Conservation (phyloP, 2,113 vertebrate species). For the Poecile atricapillus region DNA sequence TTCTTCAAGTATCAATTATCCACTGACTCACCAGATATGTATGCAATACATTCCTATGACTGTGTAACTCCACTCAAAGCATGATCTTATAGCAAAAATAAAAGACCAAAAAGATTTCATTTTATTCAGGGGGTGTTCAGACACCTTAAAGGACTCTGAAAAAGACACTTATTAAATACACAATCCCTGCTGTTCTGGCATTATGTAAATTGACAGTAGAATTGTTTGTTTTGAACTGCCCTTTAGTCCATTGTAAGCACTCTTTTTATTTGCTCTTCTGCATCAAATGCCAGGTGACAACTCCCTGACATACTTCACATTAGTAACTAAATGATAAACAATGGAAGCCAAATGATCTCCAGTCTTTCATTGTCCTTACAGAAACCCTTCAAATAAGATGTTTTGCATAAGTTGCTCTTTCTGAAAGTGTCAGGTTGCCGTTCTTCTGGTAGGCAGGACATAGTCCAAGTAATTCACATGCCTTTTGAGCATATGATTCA, state of each 20-base stretch:
- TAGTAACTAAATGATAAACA: slow-evolving; percentile 26
- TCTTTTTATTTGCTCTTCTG: neutral
- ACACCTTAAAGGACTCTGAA: neutral
- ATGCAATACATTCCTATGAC: neutral
- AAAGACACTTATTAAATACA: neutral
- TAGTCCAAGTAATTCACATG: neutral
- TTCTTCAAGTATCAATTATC: neutral
- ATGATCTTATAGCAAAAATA: neutral
- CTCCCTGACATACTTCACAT: neutral
- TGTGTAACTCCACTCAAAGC: neutral
- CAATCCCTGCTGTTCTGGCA: neutral
- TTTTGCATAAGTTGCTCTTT: neutral
- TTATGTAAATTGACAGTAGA: neutral
- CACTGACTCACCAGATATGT: neutral
- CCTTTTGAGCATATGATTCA: neutral
- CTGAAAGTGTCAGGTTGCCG: neutral
- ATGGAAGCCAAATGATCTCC: neutral
- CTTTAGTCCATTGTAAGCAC: neutral
- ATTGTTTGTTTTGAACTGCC: neutral
- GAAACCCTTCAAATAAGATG: neutral
- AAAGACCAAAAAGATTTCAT: neutral
- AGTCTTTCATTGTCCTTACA: neutral
- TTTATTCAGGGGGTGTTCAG: neutral
- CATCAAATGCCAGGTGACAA: neutral
- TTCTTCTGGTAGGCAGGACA: neutral